Evolutionary conservation across 2,113 vertebrate species (phyloP), one percentile per base, ranked within the genome.

Genomic region (Thymallus thymallus): DNA sequence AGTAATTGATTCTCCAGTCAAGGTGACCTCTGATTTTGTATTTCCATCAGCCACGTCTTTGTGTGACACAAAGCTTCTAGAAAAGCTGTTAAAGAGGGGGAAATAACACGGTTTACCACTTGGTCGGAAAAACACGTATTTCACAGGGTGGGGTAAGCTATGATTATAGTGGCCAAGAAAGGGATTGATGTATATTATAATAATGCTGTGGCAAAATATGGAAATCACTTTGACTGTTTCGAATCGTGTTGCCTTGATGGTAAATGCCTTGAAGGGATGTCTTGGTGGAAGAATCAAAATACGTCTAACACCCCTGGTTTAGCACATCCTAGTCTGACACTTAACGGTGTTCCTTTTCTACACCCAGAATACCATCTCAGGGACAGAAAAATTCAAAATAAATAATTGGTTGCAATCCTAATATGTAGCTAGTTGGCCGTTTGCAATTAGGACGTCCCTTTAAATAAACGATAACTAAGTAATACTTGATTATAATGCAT

Each of bases 1-100:
- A 92, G 92, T 95, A 94, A 96, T 95, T 93, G 91, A 94, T 95
- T 94, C 90, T 91, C 88, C 89, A 84, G 88, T 88, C 91, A 95
- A 95, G 94, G 94, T 96, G 93, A 94, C 93, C 92, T 93, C 87
- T 88, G 91, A 91, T 94, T 51, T 94, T 92, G 90, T 91, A 89
- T 91, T 91, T 90, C 88, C 84, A 92, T 83, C 88, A 88, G 73
- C 91, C 88, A 88, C 83, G 86, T 85, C 90, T 91, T 16, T 89
- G 88, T 93, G 76, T 80, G 85, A 91, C 90, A 91, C 46, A 32
- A 75, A 51, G 67, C 51, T 68, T 74, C 72, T 69, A 74, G 12
- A 80, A 45, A 67, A 20, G 77, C 35, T 0, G 74, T 76, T 63
- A 76, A 80, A 81, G 51, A 80, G 62, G 9, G 0, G 24, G 72